Evolutionary conservation across 2,113 vertebrate genomes (phyloP), one percentile per base, ranked within the genome.

Genomic region (Zosterops hypoxanthus): DNA sequence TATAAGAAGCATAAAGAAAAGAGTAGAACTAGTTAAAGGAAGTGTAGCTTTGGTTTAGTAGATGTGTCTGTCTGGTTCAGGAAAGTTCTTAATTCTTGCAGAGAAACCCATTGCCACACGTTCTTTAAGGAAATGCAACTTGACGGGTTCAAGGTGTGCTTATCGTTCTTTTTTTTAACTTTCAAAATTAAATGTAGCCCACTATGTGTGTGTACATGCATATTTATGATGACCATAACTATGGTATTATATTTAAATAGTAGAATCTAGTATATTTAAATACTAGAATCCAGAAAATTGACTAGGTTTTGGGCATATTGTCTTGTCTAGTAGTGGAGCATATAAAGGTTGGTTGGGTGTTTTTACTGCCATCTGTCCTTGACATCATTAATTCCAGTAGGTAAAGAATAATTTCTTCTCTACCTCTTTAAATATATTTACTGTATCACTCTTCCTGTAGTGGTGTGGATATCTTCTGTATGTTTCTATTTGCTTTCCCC

Each of bases 281-380:
- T 50, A 18, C 17, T 50, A 50, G 3, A 83, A 56, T 33, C 2
- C 1, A 6, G 29, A 41, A 44, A 60, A 18, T 6, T 3, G 18
- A 23, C 7, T 56, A 25, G 9, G 2, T 60, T 53, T 53, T 64
- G 26, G 23, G 9, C 7, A 13, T 57, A 64, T 64, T 78, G 13
- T 50, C 4, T 55, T 56, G 16, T 42, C 10, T 14, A 31, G 14
- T n/a, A 70, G 6, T 31, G 17, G 19, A 78, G 23, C 22, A 29
- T 39, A 31, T 12, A 63, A 84, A 88, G 2, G 1, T 22, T 22
- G 4, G 1, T 21, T 34, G 5, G 0, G 1, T 2, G 5, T 53
- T 71, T 78, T 63, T 77, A 22, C 19, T 72, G 28, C 2, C 15
- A 23, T 78, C 6, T 39, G 4, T 72, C 28, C 42, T 72, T 85